Base-by-base conservation (phyloP, 2,113 vertebrate species). In the Podocnemis expansa region DNA sequence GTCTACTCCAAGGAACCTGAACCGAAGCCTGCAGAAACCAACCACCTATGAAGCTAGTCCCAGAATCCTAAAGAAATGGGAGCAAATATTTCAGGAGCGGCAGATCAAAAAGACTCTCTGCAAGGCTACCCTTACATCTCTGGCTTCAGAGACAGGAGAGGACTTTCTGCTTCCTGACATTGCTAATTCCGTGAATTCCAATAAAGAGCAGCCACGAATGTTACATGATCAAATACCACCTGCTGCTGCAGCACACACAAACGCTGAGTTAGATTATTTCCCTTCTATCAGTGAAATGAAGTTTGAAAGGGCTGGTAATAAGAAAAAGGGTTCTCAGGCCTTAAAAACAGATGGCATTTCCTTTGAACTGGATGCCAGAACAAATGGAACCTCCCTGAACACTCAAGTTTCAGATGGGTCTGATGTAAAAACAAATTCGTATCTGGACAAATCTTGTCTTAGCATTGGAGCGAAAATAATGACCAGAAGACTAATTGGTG, bases 1-100 rank as follows among this genome's bases (percentile, higher is more conserved):
- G 60, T 99, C 99, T 55, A 99, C 99, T 0, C 99, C 99, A 0
- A 97, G 99, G n/a, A 99, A 99, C 96, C 98, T 99, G 63, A 98
- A 58, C 88, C 97, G 98, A 2, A 98, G 98, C 90, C 97, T 99
- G 73, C 99, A 99, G 93, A 99, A 98, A 93, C 98, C 98, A 0
- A 99, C 99, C 78, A 99, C 98, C 92, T 99, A 99, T 0, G 99
- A 99, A 96, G 98, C 99, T 60, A 99, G 99, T 45, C 99, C 99
- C 1, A 97, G 98, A 8, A 99, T 99, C 80, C 97, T 99, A 93
- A 99, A 99, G 94, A 99, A 99, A 87, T 99, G 99, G 99, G 98
- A 99, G 91, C 99, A 99, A 95, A 99, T 99, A 19, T 98, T 99
- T 81, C 98, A 99, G 95, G 99, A 99, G 86, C 99, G 99, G 2